Evolutionary conservation across 2,888 invertebrate genomes (phyloP), one percentile per base, ranked within the genome.

Genomic region (Clusia tigrina): DNA sequence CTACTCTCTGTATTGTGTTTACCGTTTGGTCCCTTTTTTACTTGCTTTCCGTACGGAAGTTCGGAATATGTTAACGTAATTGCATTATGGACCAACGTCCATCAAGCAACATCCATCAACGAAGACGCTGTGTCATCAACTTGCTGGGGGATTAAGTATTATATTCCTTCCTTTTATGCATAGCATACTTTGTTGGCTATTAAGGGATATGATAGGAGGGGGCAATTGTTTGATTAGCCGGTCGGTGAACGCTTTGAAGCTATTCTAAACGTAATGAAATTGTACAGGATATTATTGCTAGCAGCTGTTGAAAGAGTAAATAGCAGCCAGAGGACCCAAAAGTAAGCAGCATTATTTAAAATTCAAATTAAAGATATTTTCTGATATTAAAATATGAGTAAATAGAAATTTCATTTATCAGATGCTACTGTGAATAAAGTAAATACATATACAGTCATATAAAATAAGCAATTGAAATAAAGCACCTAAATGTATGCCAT

Each of bases 11-110:
- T 26, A 26, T 52, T 52, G 12, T 63, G 53, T 63, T 63, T 63
- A 38, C 56, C 51, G 23, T 24, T 48, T 42, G n/a, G 42, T 42
- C 42, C n/a, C 15, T 42, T 42, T 48, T 18, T 6, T 48, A 48
- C 22, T 55, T 32, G 22, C 32, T 15, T 55, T 32, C 17, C 12
- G 2, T 53, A 53, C 70, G 76, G 78, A 76, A 70, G 69, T 71
- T 66, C 72, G 70, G 69, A 78, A 77, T 78, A 78, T 77, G 78
- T 72, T 73, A 65, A 62, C 63, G 73, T 78, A 77, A 77, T 78
- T 78, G 78, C 73, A 77, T 77, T 76, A 76, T 59, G 53, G 60
- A 62, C 63, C 38, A 60, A 48, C 26, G 57, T 55, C 55, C 37
- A 55, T 37, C 32, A 20, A 55, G 37, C n/a, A 20, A n/a, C n/a